phyloP scores from a whole-genome alignment of 1,140 invertebrate genomes.

The Apis laboriosa region DNA sequence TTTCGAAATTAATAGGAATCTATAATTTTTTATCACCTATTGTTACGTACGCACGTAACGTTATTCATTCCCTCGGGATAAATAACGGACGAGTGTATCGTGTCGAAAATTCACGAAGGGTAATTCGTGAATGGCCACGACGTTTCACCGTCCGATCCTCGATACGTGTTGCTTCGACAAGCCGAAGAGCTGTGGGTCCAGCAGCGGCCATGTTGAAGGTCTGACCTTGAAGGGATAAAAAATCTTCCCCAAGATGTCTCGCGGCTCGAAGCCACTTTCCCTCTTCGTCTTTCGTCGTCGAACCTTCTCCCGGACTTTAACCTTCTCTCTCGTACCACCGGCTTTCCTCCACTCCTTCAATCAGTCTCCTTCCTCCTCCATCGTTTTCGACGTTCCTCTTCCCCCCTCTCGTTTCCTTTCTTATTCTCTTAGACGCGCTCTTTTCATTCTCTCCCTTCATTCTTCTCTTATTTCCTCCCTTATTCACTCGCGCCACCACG shows the following conservation, averaged over 20 bases:
- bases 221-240: conserved; percentile 80
- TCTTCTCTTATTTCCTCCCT: conserved; percentile 11
- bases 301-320: conserved; percentile 2
- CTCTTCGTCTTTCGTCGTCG: conserved; percentile 37
- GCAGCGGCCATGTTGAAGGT: conserved; percentile 76
- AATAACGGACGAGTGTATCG: conserved; percentile 19
- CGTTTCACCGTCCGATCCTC: conserved; percentile 70
- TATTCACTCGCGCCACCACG: background rate
- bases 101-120: conserved; percentile 23
- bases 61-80: background rate
- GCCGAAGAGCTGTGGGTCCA: conserved; percentile 71
- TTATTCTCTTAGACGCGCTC: conserved; percentile 5
- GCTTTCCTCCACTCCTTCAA: conserved; percentile 63
- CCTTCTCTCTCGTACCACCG: conserved; percentile 42
- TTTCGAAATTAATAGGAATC: too few species aligned
- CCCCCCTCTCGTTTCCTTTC: conserved; percentile 15
- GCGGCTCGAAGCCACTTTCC: conserved; percentile 59
- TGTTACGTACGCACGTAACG: background rate
- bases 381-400: conserved; percentile 36
- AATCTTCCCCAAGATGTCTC: conserved; percentile 72
- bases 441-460: conserved; percentile 22
- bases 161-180: conserved; percentile 61
- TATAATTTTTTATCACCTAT: background rate
- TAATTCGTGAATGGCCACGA: conserved; percentile 49
- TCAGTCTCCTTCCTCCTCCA: conserved; percentile 63